phyloP scores from a whole-genome alignment of 2,888 invertebrate species.

The Tetheella fluctuosa region DNA sequence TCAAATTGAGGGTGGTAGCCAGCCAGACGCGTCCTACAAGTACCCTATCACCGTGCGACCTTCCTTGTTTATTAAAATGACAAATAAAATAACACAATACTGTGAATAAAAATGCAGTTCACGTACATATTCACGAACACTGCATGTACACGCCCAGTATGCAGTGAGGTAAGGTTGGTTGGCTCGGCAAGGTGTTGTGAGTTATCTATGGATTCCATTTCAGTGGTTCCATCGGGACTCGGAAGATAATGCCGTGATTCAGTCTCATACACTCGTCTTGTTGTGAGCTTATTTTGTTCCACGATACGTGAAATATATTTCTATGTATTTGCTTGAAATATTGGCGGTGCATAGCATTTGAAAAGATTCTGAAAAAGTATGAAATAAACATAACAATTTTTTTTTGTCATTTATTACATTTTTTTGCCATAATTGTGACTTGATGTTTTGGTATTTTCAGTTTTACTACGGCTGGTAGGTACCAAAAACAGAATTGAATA shows the following conservation, averaged over 20 bases:
- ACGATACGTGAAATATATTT: neutral
- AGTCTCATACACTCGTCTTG: slow-evolving; percentile 32
- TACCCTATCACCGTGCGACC: no score
- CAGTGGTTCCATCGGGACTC: slow-evolving; percentile 27
- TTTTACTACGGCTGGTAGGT: neutral
- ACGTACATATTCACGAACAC: no score
- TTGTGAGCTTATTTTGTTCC: neutral
- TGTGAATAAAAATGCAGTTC: neutral
- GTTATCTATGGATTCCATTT: slow-evolving; percentile 52
- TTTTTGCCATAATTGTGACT: no score
- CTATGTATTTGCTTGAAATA: neutral
- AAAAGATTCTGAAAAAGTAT: no score
- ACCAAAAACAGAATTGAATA: slow-evolving; percentile 38
- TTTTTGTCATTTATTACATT: no score
- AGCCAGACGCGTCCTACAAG: no score
- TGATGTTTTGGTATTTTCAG: no score
- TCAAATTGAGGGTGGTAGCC: no score
- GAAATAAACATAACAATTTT: no score
- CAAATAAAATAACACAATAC: neutral
- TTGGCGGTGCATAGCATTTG: no score
- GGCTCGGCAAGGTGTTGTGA: slow-evolving; percentile 31
- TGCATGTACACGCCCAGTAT: slow-evolving; percentile 21
- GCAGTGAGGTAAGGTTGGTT: slow-evolving; percentile 26
- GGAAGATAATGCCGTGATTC: slow-evolving; percentile 45
- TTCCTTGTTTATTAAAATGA: no score